Evolutionary conservation across 2,888 invertebrate genomes (phyloP), one percentile per base, ranked within the genome.

Genomic region (Polylopha cassiicola): DNA sequence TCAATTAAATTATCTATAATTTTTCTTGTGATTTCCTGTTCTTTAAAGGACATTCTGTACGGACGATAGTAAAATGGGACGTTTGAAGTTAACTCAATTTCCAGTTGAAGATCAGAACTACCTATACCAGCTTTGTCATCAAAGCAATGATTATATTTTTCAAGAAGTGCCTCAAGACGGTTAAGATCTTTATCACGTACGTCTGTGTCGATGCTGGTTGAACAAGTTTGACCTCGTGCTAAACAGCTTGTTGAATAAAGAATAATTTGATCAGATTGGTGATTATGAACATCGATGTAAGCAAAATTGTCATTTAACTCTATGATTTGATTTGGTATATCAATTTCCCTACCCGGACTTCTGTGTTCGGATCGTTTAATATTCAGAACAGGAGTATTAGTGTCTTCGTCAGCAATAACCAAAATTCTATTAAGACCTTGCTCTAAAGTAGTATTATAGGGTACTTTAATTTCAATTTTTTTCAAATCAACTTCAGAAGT

Each of bases 11-110:
- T 43, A 10, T 37, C 4, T 1, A 47, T 27, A 2, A 47, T 47
- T n/a, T 14, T 9, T 9, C 20, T n/a, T 6, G 39, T 39, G n/a
- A 16, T 36, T 16, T 39, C 33, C 4, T 28, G 34, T 22, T 47
- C 44, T 3, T 22, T 13, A 5, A 15, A 8, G 10, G 43, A 44
- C 43, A 47, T 43, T 3, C 47, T 16, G 16, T 43, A 47, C 1
- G 47, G 47, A 1, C 44, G 29, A 30, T 33, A 34, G 37, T 45
- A 42, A 4, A 44, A 9, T 9, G 26, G 26, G 8, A 29, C 32
- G 11, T 15, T 9, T 3, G 30, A 14, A 6, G 44, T 39, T n/a
- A 44, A 11, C 23, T 44, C 39, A 8, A 44, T 44, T 16, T 31
- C n/a, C 37, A 43, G 31, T 23, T 29, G 16, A 11, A 39, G 15